phyloP scores from a whole-genome alignment of 2,113 vertebrate genomes.

The Girardinichthys multiradiatus region DNA sequence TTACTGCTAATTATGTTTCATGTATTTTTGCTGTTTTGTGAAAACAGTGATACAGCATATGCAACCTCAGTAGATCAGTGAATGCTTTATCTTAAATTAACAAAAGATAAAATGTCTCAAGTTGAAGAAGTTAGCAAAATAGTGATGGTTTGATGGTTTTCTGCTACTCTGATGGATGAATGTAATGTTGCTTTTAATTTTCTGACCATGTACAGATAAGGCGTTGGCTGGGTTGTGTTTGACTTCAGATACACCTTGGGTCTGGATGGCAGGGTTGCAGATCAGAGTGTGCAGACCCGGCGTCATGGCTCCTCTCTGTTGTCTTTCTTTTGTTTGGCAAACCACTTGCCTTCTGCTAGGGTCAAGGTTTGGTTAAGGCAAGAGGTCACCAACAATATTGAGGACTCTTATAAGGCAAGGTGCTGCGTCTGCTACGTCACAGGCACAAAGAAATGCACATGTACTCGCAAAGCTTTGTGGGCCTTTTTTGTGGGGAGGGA shows the following conservation, averaged over 20 bases:
- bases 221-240: slow-evolving; percentile 50
- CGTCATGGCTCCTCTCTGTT: slow-evolving; percentile 49
- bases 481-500: slow-evolving; percentile 70
- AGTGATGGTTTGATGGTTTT: slow-evolving; percentile 49
- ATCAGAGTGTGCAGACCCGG: slow-evolving; percentile 45
- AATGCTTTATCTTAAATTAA: not conserved
- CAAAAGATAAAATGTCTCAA: slow-evolving; percentile 15
- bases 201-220: slow-evolving; percentile 34
- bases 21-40: not conserved
- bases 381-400: slow-evolving; percentile 74
- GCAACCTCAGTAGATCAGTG: slow-evolving; percentile 14
- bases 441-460: slow-evolving; percentile 55
- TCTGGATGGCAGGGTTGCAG: slow-evolving; percentile 23
- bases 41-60: slow-evolving; percentile 18
- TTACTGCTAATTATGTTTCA: not conserved
- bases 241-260: slow-evolving; percentile 56
- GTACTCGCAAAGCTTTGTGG: slow-evolving; percentile 40
- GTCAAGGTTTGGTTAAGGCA: slow-evolving; percentile 82
- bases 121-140: slow-evolving; percentile 47
- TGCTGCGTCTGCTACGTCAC: slow-evolving; percentile 66
- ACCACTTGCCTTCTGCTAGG: slow-evolving; percentile 76
- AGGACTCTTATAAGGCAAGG: slow-evolving; percentile 55
- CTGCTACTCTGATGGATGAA: slow-evolving; percentile 60
- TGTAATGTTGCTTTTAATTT: slow-evolving; percentile 38
- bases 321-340: slow-evolving; percentile 66